Evolutionary conservation across 2,113 vertebrate genomes (phyloP).

Genomic region (Brevimyrus niger): DNA sequence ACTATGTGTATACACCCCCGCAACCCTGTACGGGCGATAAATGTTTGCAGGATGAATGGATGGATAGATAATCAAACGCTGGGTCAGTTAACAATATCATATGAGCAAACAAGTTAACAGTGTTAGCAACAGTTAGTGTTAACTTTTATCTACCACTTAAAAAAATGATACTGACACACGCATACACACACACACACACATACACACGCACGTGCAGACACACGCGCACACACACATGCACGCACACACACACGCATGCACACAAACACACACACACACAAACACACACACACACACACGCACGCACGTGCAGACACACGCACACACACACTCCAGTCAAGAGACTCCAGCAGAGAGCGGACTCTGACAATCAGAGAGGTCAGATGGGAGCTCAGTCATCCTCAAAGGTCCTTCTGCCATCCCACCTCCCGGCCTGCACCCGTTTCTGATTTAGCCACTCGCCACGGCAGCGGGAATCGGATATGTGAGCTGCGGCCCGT

Average conservation of each 20-base stretch:
- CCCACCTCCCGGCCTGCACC: slow-evolving; percentile 20
- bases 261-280: neutral
- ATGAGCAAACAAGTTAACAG: neutral
- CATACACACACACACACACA: neutral
- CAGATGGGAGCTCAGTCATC: slow-evolving; percentile 7
- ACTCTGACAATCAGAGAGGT: slow-evolving; percentile 17
- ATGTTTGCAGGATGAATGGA: neutral
- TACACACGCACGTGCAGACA: fast-evolving
- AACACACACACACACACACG: neutral
- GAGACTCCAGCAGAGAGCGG: slow-evolving; percentile 40
- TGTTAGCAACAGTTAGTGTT: neutral
- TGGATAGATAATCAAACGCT: neutral
- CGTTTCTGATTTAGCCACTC: neutral
- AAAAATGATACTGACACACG: neutral
- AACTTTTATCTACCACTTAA: neutral
- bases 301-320: fast-evolving
- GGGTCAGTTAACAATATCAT: neutral
- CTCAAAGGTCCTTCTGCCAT: slow-evolving; percentile 17
- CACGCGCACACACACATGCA: neutral
- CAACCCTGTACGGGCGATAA: neutral
- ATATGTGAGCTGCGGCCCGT: neutral
- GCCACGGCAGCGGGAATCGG: neutral
- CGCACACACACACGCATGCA: no score
- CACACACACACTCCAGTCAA: slow-evolving; percentile 20
- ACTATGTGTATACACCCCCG: neutral